Evolutionary conservation across 2,113 vertebrate genomes (phyloP).

Genomic region (Pangasianodon hypophthalmus): DNA sequence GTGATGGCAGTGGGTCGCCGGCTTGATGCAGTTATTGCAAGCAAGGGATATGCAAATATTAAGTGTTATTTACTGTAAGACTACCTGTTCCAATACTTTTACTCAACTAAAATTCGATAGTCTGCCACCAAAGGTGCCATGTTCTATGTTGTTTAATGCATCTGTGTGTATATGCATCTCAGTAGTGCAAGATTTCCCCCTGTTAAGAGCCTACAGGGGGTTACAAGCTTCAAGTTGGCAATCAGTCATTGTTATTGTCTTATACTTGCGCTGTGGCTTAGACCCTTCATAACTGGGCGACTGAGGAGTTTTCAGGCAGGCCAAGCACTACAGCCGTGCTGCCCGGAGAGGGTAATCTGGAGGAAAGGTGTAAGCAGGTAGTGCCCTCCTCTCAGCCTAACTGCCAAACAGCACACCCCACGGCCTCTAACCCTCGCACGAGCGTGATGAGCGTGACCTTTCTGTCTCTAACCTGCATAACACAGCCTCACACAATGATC

Average conservation of each 20-base stretch:
- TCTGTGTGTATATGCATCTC: background rate
- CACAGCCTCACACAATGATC: slow-evolving; percentile 25
- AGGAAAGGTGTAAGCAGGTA: slow-evolving; percentile 98
- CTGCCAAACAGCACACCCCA: slow-evolving; percentile 60
- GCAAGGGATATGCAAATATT: background rate
- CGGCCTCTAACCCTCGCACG: slow-evolving; percentile 73
- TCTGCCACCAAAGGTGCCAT: background rate
- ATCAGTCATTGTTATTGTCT: slow-evolving; percentile 40
- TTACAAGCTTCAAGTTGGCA: background rate
- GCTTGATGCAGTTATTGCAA: background rate
- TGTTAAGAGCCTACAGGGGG: background rate
- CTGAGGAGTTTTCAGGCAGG: slow-evolving; percentile 88
- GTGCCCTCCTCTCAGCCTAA: slow-evolving; percentile 63
- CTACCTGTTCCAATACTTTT: background rate
- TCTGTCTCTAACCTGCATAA: slow-evolving; percentile 53
- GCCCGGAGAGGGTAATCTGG: slow-evolving; percentile 87
- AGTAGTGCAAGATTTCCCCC: background rate
- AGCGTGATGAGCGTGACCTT: slow-evolving; percentile 45
- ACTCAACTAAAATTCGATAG: background rate
- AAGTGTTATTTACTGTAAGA: background rate
- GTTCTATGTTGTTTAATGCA: background rate
- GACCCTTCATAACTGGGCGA: slow-evolving; percentile 89
- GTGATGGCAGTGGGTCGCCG: background rate
- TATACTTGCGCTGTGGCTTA: slow-evolving; percentile 74
- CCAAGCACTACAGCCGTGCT: slow-evolving; percentile 81